Base-by-base conservation (phyloP, 2,113 vertebrate species). In the Heterotilapia buettikoferi region DNA sequence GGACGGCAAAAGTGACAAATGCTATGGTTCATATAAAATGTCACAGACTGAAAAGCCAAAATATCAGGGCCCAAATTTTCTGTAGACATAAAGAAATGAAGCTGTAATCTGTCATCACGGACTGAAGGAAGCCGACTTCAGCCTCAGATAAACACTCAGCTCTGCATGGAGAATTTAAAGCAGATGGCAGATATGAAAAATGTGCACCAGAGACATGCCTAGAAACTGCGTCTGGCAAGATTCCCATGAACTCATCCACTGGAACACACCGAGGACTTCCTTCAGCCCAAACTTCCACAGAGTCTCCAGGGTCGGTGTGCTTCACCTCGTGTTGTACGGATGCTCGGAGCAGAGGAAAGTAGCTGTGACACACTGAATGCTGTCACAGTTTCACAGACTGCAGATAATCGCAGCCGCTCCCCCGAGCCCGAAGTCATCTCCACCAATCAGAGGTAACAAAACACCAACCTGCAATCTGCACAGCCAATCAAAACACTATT, bases 391-490 rank as follows among this genome's bases (percentile, higher is more conserved):
- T 76, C 52, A 43, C 79, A 50, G 53, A 50, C 47, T 78, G 63
- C 5, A 82, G 82, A 79, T 82, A 79, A 80, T 91, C 52, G 52
- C 31, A 86, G 81, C 84, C 29, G 13, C 79, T 85, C 79, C 87
- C 3, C 2, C 2, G 61, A 84, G 85, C 13, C 61, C 2, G 7
- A 47, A 43, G 61, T 36, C 82, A 50, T 36, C 89, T 84, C 83
- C 85, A 89, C 80, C 91, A 86, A 86, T 91, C 91, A 90, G 89
- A 86, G 26, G 83, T 7, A 76, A 83, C 36, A 1, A 5, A 31
- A 89, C 79, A 78, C 71, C 71, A 6, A 29, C 29, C 63, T 57
- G 52, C 79, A 79, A 29, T 11, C 78, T 33, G 61, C 52, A 29
- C 82, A 38, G 13, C 73, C 57, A 52, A 38, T 83, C 88, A 57